Conservation (phyloP, 2,113 vertebrate species). For the Lophochroa leadbeateri region DNA sequence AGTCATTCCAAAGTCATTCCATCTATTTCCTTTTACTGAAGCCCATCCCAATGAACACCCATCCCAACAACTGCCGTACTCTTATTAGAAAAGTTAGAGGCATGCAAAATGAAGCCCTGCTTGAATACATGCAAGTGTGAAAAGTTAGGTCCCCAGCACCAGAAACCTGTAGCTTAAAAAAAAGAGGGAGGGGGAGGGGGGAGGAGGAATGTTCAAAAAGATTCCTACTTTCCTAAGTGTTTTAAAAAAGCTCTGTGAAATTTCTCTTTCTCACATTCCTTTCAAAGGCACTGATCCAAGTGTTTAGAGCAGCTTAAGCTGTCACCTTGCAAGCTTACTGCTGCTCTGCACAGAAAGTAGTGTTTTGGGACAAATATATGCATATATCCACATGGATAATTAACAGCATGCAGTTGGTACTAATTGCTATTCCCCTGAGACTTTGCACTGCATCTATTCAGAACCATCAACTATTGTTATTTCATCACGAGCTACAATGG, state of each 20-base stretch:
- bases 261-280: background rate
- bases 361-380: background rate
- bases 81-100: background rate
- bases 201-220: background rate
- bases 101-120: background rate
- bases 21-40: background rate
- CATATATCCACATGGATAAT: background rate
- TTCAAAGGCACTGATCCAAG: background rate
- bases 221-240: background rate
- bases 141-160: background rate
- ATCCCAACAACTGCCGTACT: background rate
- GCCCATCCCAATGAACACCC: background rate
- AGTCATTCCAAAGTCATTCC: background rate
- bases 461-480: background rate
- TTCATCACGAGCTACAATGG: background rate
- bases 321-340: background rate
- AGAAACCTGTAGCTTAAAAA: background rate
- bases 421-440: background rate
- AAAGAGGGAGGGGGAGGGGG: fast-evolving
- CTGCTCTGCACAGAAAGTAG: background rate
- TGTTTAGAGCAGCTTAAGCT: background rate
- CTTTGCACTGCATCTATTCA: background rate
- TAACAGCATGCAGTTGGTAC: background rate
- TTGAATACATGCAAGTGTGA: fast-evolving
- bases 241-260: background rate